phyloP scores from a whole-genome alignment of 2,888 invertebrate genomes.

The Drosophila hamatofila region DNA sequence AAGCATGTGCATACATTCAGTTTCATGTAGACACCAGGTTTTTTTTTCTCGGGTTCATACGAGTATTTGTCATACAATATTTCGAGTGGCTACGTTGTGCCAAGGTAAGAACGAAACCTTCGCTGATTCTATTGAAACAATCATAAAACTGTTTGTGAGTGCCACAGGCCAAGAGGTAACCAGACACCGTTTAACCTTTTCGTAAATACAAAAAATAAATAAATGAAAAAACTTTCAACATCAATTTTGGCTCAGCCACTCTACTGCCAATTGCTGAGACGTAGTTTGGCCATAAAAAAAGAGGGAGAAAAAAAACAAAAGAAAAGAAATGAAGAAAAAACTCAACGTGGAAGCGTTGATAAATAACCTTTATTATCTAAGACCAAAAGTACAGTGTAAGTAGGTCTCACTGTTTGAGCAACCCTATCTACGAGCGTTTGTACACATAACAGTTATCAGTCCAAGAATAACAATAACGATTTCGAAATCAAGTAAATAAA shows the following conservation, averaged over 20 bases:
- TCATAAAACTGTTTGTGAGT: neutral
- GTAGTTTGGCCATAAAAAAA: conserved; percentile 31
- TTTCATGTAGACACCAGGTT: neutral
- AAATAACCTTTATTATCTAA: conserved; percentile 59
- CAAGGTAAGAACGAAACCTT: conserved; percentile 49
- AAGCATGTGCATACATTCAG: neutral
- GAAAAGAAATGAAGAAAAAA: neutral
- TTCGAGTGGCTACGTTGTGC: neutral
- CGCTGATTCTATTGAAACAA: conserved; percentile 37
- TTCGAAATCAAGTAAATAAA: conserved; percentile 38
- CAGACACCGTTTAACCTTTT: conserved; percentile 45
- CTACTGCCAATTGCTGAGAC: conserved; percentile 25
- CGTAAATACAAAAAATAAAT: neutral
- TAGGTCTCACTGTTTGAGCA: conserved; percentile 21
- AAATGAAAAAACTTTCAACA: conserved; percentile 8
- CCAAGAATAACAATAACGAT: conserved; percentile 28
- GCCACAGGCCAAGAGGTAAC: conserved; percentile 41
- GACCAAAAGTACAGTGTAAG: conserved; percentile 49
- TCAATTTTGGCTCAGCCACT: conserved; percentile 8
- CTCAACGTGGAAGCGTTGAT: conserved; percentile 36
- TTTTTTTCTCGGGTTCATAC: neutral
- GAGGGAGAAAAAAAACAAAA: neutral
- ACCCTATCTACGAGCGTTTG: conserved; percentile 12
- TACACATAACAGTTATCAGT: conserved; percentile 38
- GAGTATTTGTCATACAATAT: conserved; percentile 4